These are phyloP conservation scores for Eurytoma californica DNA, from an alignment of 2,888 invertebrate species.

Conservation along the genomic window DNA sequence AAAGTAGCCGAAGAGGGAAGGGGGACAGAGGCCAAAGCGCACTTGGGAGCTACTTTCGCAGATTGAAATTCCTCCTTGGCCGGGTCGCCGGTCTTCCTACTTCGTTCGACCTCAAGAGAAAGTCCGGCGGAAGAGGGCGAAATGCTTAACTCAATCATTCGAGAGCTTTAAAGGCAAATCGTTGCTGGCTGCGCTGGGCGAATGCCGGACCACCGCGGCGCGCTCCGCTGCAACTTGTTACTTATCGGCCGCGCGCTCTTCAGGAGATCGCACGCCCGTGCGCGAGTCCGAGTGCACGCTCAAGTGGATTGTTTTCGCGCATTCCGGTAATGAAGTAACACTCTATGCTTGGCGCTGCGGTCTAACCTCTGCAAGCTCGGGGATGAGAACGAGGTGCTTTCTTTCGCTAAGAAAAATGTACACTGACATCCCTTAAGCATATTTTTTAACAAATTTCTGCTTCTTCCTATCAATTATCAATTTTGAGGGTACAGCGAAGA, in stretches of 20 bases:
- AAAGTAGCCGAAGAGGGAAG: neutral
- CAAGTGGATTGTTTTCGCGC: neutral
- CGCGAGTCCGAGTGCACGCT: neutral
- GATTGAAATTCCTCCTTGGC: constrained; percentile 53
- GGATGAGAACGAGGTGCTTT: too few relatives aligned
- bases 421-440: too few relatives aligned
- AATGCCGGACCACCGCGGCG: neutral
- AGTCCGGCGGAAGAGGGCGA: neutral
- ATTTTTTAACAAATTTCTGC: too few relatives aligned
- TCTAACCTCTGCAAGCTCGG: neutral
- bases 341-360: too few relatives aligned
- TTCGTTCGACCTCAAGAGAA: neutral
- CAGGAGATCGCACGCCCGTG: neutral
- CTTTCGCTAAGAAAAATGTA: too few relatives aligned
- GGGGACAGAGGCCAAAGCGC: constrained; percentile 31
- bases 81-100: neutral
- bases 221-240: constrained; percentile 28
- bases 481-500: too few relatives aligned
- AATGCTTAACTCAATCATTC: constrained; percentile 21
- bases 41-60: constrained; percentile 49
- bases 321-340: neutral
- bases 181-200: neutral
- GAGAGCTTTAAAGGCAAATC: constrained; percentile 16
- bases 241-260: constrained; percentile 18
- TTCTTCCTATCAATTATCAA: too few relatives aligned